Conservation (phyloP, 2,113 vertebrate genomes). For the Hiodon alosoides region DNA sequence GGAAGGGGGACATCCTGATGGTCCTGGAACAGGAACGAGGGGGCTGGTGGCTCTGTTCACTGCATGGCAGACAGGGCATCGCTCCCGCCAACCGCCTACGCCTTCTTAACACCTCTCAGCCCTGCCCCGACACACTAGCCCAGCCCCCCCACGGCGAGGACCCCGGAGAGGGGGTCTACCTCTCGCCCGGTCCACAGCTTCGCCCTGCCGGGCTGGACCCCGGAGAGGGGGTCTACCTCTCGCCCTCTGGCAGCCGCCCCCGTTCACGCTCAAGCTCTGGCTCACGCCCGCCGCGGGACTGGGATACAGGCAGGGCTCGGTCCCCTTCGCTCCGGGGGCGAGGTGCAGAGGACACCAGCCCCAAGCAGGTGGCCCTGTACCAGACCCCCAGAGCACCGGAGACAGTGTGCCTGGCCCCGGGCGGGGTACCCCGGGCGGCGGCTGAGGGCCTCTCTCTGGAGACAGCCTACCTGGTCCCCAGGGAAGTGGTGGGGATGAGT, state of each 20-base stretch:
- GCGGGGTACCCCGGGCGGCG: conserved; percentile 38
- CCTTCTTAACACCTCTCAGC: conserved; percentile 61
- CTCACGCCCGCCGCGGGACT: conserved; percentile 58
- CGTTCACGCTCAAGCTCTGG: conserved; percentile 68
- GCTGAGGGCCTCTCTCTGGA: conserved; percentile 31
- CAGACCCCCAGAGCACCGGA: conserved; percentile 53
- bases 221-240: conserved; percentile 57
- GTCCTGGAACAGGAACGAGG: conserved; percentile 72
- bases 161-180: conserved; percentile 14
- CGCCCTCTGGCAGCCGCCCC: conserved; percentile 54
- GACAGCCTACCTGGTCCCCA: conserved; percentile 51
- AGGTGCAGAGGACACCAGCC: conserved; percentile 40
- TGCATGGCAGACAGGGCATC: conserved; percentile 82
- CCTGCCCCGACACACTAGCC: background rate
- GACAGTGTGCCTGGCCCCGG: conserved; percentile 60
- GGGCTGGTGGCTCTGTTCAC: conserved; percentile 81
- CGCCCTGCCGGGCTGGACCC: conserved; percentile 6
- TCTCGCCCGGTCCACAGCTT: conserved; percentile 8
- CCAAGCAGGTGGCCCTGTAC: conserved; percentile 38
- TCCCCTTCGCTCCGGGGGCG: conserved; percentile 60
- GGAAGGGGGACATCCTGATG: conserved; percentile 86
- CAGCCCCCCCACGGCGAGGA: background rate
- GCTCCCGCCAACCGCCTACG: conserved; percentile 82
- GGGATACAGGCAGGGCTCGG: conserved; percentile 55
- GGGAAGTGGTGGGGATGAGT: conserved; percentile 42